Conservation (phyloP, 2,888 invertebrate species). For the Erannis defoliaria region DNA sequence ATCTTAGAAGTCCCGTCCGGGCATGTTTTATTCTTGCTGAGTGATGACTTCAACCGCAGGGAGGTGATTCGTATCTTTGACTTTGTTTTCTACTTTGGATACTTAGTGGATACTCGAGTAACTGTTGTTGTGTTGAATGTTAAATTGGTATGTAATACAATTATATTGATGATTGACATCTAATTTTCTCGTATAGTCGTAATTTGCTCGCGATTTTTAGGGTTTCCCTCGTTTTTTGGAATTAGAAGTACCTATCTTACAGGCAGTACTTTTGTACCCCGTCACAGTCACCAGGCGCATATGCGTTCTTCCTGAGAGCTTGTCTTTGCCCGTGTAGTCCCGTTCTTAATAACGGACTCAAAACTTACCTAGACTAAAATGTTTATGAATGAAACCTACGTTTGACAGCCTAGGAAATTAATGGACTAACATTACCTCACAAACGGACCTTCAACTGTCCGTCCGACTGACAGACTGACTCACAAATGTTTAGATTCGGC, state of each 20-base stretch:
- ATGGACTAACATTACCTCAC: conserved; percentile 11
- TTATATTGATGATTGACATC: background rate
- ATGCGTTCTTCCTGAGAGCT: too few relatives aligned
- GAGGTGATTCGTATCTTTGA: background rate
- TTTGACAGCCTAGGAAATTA: background rate
- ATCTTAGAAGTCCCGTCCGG: conserved; percentile 35
- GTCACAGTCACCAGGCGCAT: too few relatives aligned
- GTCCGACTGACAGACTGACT: conserved; percentile 54
- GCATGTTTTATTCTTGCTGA: conserved; percentile 16
- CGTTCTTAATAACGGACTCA: background rate
- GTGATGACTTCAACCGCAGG: conserved; percentile 9
- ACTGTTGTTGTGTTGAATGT: too few relatives aligned
- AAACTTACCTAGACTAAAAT: background rate
- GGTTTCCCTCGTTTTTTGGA: too few relatives aligned
- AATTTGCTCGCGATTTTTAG: too few relatives aligned
- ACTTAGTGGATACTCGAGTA: too few relatives aligned
- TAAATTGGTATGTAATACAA: background rate
- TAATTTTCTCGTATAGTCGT: too few relatives aligned
- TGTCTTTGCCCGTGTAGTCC: too few relatives aligned
- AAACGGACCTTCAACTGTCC: conserved; percentile 11
- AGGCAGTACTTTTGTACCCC: too few relatives aligned
- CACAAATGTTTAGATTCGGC: conserved; percentile 76
- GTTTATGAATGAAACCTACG: conserved; percentile 20
- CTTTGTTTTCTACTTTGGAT: background rate
- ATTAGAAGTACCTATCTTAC: too few relatives aligned